phyloP scores from a whole-genome alignment of 2,797 vertebrate genomes.

The Mareca strepera region DNA sequence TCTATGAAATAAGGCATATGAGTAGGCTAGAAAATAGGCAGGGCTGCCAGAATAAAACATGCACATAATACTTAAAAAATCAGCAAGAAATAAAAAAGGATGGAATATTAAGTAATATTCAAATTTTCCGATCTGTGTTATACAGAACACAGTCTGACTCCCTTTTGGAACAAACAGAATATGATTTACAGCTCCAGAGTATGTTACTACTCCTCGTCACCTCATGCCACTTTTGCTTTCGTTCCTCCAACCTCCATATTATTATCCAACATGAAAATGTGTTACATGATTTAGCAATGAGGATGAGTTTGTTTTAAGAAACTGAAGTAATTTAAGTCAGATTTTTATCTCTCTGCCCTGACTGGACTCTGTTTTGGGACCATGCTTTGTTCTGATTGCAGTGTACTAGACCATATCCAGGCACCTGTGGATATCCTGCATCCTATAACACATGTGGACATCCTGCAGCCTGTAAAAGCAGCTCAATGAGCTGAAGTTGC shows the following conservation, averaged over 20 bases:
- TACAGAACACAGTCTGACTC: background rate
- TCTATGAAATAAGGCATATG: background rate
- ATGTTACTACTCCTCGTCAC: background rate
- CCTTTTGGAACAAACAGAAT: background rate
- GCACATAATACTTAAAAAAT: background rate
- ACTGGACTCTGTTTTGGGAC: background rate
- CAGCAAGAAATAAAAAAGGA: background rate
- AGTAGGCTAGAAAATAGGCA: background rate
- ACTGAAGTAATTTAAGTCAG: background rate
- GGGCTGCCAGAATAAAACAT: background rate
- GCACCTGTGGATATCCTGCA: background rate
- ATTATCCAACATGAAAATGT: background rate
- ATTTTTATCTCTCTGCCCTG: background rate
- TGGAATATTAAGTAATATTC: background rate
- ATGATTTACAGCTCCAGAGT: background rate
- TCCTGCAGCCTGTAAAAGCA: background rate
- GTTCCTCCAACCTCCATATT: background rate
- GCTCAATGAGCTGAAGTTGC: background rate
- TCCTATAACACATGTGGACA: background rate
- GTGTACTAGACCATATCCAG: accelerated
- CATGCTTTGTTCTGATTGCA: background rate
- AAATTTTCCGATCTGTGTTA: background rate
- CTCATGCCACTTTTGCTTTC: background rate
- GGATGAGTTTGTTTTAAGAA: background rate
- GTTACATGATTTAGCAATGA: background rate